Percentiles rank a stretch among this genome's conserved stretches.
Conservation (phyloP, 2,113 vertebrate species). For the Nibea albiflora region DNA sequence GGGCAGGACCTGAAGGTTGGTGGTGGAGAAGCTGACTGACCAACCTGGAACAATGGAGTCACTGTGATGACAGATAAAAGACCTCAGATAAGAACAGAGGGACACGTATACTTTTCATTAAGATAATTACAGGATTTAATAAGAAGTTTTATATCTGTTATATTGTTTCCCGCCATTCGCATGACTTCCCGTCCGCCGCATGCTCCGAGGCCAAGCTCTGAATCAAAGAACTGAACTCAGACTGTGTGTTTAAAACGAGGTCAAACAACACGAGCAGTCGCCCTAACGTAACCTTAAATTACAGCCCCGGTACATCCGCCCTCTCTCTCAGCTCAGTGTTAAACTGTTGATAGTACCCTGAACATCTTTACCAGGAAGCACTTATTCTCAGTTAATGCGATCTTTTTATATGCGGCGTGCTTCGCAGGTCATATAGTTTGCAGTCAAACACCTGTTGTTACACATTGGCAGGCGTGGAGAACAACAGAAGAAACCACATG, state of each 20-base stretch:
- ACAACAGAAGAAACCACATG: slow-evolving; percentile 17
- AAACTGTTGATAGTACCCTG: slow-evolving; percentile 19
- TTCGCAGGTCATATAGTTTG: slow-evolving; percentile 59
- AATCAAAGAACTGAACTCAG: not conserved
- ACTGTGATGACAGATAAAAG: slow-evolving; percentile 38
- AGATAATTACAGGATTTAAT: not conserved
- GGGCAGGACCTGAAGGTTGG: slow-evolving; percentile 13
- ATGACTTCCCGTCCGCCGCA: slow-evolving; percentile 9
- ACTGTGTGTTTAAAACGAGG: not conserved
- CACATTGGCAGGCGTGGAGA: not conserved
- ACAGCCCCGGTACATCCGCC: not conserved
- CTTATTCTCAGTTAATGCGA: slow-evolving; percentile 39
- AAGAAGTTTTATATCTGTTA: not conserved
- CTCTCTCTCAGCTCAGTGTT: not conserved
- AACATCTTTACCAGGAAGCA: slow-evolving; percentile 60
- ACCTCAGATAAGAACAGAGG: slow-evolving; percentile 11
- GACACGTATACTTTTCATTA: slow-evolving; percentile 12
- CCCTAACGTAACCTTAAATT: not conserved
- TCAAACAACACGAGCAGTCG: not conserved
- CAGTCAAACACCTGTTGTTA: slow-evolving; percentile 64
- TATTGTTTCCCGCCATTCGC: not conserved
- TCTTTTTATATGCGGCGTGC: slow-evolving; percentile 61
- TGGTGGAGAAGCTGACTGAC: slow-evolving; percentile 15
- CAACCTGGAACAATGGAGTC: slow-evolving; percentile 29
- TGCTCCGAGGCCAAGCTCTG: not conserved